Percentiles rank a stretch among this genome's conserved stretches.
phyloP scores from a whole-genome alignment of 2,888 invertebrate genomes.

The Nemapogon koenigi region DNA sequence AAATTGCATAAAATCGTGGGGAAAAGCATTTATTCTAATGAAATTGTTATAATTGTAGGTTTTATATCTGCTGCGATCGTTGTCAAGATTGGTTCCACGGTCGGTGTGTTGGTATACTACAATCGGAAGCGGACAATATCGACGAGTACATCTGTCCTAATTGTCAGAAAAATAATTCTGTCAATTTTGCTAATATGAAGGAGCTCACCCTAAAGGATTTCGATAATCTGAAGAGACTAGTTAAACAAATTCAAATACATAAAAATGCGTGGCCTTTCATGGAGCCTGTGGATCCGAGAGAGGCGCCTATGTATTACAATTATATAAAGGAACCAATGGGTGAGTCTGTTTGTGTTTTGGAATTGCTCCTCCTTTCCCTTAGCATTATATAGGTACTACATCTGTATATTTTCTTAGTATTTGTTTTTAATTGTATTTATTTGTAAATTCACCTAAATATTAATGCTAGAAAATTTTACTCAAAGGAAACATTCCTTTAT shows the following conservation, averaged over 20 bases:
- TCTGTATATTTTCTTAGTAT: no score
- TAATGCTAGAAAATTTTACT: no score
- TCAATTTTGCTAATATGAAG: conserved; percentile 91
- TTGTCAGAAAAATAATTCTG: conserved; percentile 89
- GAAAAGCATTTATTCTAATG: no score
- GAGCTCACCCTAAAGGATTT: conserved; percentile 80
- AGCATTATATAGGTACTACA: neutral
- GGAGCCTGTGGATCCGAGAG: conserved; percentile 94
- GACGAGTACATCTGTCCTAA: conserved; percentile 97
- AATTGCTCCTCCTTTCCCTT: neutral
- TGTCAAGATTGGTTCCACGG: conserved; percentile 99
- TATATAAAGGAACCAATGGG: conserved; percentile 97
- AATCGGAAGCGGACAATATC: conserved; percentile 92
- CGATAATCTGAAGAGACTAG: conserved; percentile 81
- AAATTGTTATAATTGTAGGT: no score
- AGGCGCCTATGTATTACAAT: conserved; percentile 97
- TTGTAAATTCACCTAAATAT: no score
- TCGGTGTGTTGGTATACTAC: conserved; percentile 92
- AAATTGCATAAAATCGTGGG: no score
- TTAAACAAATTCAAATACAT: conserved; percentile 90
- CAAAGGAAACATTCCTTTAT: no score
- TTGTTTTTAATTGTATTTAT: no score
- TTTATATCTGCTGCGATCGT: conserved; percentile 98
- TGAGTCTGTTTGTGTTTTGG: conserved; percentile 46
- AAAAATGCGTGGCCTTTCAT: conserved; percentile 98